Base-by-base conservation (phyloP, 2,888 invertebrate genomes). In the Alentia gelatinosa region DNA sequence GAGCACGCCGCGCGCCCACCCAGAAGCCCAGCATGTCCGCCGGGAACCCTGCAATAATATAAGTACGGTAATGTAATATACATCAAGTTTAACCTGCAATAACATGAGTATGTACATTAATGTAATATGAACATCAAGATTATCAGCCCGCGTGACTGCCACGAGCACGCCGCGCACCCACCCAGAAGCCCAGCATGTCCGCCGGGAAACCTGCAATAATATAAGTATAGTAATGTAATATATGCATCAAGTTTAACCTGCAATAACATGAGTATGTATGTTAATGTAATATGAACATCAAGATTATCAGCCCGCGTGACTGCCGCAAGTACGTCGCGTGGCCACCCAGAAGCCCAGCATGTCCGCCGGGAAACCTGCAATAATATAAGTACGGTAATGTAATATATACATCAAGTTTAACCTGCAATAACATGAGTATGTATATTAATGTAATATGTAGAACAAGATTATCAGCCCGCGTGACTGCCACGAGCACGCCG, bases 101-200 rank as follows among this genome's bases (percentile, higher is more conserved):
- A 33, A 37, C 9, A 79, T n/a, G n/a, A n/a, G 47, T 9, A 12
- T 19, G n/a, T 12, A 9, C n/a, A 4, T 74, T 3, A 19, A 33
- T 30, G 30, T 30, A n/a, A 63, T n/a, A 26, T 26, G 7, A 5
- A 63, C 26, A 63, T 63, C n/a, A n/a, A 19, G 9, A 26, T n/a
- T 5, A 93, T n/a, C 83, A 90, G 19, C 92, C 92, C 42, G 90
- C 88, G 88, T 92, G 92, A 40, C 92, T 91, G 50, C 92, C 92
- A 23, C 93, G 83, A 4, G 90, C 89, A 35, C 92, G 30, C 5
- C 91, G 89, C 19, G 92, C 93, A 4, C 92, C 84, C 19, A 92
- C 93, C 93, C 93, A 93, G 88, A 91, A 92, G 1, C 93, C 93
- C 26, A 91, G 56, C 47, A 86, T 90, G 47, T 90, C 91, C n/a